Evolutionary conservation across 2,113 vertebrate species (phyloP), one percentile per base, ranked within the genome.

Genomic region (Romanogobio albipinnatus): DNA sequence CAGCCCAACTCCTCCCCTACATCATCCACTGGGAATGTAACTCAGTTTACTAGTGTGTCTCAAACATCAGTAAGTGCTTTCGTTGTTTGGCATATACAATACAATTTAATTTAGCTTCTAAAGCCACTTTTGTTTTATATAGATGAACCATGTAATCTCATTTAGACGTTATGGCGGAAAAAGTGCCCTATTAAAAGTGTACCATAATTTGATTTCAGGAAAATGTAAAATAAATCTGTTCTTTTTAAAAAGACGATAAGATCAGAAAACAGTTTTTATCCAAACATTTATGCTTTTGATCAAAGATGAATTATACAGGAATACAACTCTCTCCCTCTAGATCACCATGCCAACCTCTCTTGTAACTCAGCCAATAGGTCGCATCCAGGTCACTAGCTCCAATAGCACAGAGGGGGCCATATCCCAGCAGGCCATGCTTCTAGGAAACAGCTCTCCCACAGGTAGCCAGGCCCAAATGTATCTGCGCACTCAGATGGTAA

Each of bases 401-500:
- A 95, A 95, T 77, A 94, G 95, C 91, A 94, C 94, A 45, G 85
- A 87, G 2, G 85, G 92, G 14, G 86, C 91, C 3, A 95, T 98
- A 89, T 97, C 96, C 91, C 97, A 97, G 91, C 97, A 99, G 94
- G 95, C 96, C 59, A 96, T 97, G 96, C 91, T 98, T 71, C 93
- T 98, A 88, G 97, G 96, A 89, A 97, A 95, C 89, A 95, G 96
- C 87, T 97, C 97, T 10, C 94, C 96, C 84, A 96, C 95, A 91
- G 90, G 96, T 83, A 98, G 96, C 93, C 97, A 98, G 93, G 96
- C 97, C 90, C 97, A 98, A 89, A 98, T 98, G 97, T 98, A 98
- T 84, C 97, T 98, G 1, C 95, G 96, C 89, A 97, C 97, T 90
- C 97, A 98, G 92, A 98, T 98, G 97, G 97, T 98, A 90, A 92